Evolutionary conservation across 2,888 invertebrate genomes (phyloP), one percentile per base, ranked within the genome.

Genomic region (Scaptomyza caliginosa): DNA sequence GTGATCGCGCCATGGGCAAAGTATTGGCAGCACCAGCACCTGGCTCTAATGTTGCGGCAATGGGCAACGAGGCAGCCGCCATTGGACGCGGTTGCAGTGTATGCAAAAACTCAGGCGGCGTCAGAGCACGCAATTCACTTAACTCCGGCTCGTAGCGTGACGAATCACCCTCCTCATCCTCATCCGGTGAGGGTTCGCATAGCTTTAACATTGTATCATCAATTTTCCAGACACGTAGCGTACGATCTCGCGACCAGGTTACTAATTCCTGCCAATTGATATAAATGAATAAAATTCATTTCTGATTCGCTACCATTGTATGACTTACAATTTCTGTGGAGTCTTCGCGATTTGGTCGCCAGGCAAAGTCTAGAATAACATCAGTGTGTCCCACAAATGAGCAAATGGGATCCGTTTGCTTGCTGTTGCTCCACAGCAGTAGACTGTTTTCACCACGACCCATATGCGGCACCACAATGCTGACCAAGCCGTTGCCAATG

Each of bases 171-270:
- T 77, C 81, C 23, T 81, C 77, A 21, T 84, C 81, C 19, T 77
- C 77, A 43, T 84, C 84, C 0, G 79, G 64, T 2, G 86, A 75
- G 80, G 93, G 89, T 50, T 91, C 91, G 89, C 96, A 96, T 86
- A 96, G 92, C 92, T 96, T 96, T 77, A 97, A 94, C 68, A 98
- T 92, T 63, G 95, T 94, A 36, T 96, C 94, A 89, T 97, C 97
- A 87, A 98, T 96, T 86, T 95, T 94, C 96, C 98, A 98, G 19
- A 98, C 94, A 51, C 98, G 93, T 34, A 99, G 92, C 11, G 96
- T 96, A 89, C 98, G 97, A 92, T 99, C 98, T 88, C 97, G 95
- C 0, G 97, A 97, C 98, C 98, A 99, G 2, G 98, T 98, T 0
- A 98, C 95, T 42, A 99, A 92, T 90, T 98, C 97, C 89, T 89